phyloP scores from a whole-genome alignment of 2,888 invertebrate species.

The Notodonta dromedarius region DNA sequence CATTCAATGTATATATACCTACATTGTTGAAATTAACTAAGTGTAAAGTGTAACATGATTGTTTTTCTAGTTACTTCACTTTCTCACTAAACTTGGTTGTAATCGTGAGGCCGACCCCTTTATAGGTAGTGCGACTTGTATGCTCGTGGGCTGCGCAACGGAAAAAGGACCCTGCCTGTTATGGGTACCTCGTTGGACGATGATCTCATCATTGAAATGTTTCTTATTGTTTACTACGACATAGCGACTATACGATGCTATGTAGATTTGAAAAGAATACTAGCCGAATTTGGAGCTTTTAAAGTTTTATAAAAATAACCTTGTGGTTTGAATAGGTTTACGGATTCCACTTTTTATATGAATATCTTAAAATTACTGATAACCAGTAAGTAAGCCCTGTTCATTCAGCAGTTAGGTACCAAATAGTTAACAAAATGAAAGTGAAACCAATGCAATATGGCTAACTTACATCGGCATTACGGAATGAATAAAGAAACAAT shows the following conservation, averaged over 20 bases:
- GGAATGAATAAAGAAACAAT: too few relatives aligned
- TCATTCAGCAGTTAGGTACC: not conserved
- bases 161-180: slow-evolving; percentile 52
- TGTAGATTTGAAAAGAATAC: not conserved
- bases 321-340: too few relatives aligned
- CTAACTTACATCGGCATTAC: too few relatives aligned
- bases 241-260: slow-evolving; percentile 8
- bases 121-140: slow-evolving; percentile 10
- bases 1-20: not conserved
- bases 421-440: slow-evolving; percentile 27
- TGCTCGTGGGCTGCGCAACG: slow-evolving; percentile 39
- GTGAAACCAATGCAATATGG: slow-evolving; percentile 25
- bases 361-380: too few relatives aligned
- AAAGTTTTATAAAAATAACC: too few relatives aligned
- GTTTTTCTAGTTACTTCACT: not conserved
- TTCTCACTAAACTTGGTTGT: slow-evolving; percentile 1
- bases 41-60: not conserved
- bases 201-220: slow-evolving; percentile 56
- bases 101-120: slow-evolving; percentile 7
- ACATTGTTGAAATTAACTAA: not conserved
- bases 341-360: too few relatives aligned
- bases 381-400: too few relatives aligned
- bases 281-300: too few relatives aligned
- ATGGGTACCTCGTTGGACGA: slow-evolving; percentile 48
- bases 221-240: slow-evolving; percentile 37